These are phyloP conservation scores for Telenomus remus DNA, from an alignment of 1,140 invertebrate genomes.

Conservation along the genomic window DNA sequence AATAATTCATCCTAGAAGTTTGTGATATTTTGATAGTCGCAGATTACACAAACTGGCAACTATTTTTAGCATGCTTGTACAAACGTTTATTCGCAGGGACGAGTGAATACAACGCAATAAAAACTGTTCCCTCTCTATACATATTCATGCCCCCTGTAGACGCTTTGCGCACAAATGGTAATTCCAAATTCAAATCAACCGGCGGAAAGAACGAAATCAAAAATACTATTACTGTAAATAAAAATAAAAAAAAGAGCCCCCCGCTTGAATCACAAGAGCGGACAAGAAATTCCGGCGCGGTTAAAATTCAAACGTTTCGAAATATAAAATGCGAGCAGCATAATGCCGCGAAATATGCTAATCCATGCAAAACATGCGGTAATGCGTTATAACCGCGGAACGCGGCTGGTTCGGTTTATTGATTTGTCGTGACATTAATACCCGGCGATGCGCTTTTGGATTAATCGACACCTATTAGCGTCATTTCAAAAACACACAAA, in stretches of 20 bases:
- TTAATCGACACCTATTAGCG: conserved; percentile 22
- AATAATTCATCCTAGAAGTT: not conserved
- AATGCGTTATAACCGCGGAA: conserved; percentile 20
- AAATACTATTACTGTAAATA: too few relatives aligned
- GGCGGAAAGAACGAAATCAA: too few relatives aligned
- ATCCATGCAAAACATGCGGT: conserved; percentile 17
- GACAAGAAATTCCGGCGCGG: not conserved
- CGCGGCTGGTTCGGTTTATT: conserved; percentile 9
- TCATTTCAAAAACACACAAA: conserved; percentile 13
- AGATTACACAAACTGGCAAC: too few relatives aligned
- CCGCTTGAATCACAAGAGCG: too few relatives aligned
- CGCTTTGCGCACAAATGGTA: too few relatives aligned
- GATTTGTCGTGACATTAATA: conserved; percentile 18
- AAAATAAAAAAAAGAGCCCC: too few relatives aligned
- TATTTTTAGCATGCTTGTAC: too few relatives aligned
- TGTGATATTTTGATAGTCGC: not conserved
- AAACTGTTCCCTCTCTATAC: too few relatives aligned
- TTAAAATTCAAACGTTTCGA: not conserved
- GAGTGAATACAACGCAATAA: too few relatives aligned
- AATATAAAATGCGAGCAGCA: not conserved
- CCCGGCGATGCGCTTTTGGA: conserved; percentile 9
- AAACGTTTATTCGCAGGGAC: too few relatives aligned
- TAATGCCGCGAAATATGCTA: conserved; percentile 4
- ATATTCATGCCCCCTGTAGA: too few relatives aligned
- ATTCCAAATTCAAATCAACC: too few relatives aligned